Conservation (phyloP, 1,140 invertebrate genomes). For the Medauroidea extradentata region DNA sequence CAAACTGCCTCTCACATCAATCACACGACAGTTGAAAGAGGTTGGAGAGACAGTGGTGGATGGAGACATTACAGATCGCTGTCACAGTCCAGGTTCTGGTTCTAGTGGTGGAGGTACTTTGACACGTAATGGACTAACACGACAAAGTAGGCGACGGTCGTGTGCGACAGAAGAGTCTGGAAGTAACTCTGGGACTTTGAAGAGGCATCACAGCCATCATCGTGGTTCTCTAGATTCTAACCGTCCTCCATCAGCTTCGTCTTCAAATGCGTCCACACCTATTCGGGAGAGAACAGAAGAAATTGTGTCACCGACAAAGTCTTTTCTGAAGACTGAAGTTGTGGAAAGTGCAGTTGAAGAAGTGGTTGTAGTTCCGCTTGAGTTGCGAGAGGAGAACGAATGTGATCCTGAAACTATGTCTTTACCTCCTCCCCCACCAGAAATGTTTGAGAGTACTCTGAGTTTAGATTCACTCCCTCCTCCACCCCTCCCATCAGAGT, state of each 20-base stretch:
- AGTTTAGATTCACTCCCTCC: slow-evolving; percentile 71
- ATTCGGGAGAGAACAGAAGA: slow-evolving; percentile 38
- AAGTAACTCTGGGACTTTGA: slow-evolving; percentile 52
- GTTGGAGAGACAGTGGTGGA: slow-evolving; percentile 50
- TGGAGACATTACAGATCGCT: neutral
- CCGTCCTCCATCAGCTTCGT: slow-evolving; percentile 44
- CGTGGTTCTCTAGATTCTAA: slow-evolving; percentile 42
- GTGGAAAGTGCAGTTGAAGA: too few relatives aligned
- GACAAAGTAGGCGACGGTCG: slow-evolving; percentile 13
- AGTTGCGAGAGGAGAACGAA: neutral
- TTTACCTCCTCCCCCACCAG: slow-evolving; percentile 55
- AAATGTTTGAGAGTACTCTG: slow-evolving; percentile 67
- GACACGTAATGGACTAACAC: slow-evolving; percentile 2
- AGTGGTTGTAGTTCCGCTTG: neutral
- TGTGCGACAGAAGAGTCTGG: neutral
- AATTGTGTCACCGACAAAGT: neutral
- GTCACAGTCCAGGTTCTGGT: slow-evolving; percentile 2
- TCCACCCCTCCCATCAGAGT: slow-evolving; percentile 64
- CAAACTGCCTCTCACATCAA: slow-evolving; percentile 84
- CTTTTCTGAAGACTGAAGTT: neutral
- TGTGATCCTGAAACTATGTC: slow-evolving; percentile 28
- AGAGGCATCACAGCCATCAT: slow-evolving; percentile 45
- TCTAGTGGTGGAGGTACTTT: slow-evolving; percentile 7
- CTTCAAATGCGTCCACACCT: slow-evolving; percentile 26
- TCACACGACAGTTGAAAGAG: slow-evolving; percentile 81